Conservation (phyloP, 2,888 invertebrate species). For the Leucoptera coffeella region DNA sequence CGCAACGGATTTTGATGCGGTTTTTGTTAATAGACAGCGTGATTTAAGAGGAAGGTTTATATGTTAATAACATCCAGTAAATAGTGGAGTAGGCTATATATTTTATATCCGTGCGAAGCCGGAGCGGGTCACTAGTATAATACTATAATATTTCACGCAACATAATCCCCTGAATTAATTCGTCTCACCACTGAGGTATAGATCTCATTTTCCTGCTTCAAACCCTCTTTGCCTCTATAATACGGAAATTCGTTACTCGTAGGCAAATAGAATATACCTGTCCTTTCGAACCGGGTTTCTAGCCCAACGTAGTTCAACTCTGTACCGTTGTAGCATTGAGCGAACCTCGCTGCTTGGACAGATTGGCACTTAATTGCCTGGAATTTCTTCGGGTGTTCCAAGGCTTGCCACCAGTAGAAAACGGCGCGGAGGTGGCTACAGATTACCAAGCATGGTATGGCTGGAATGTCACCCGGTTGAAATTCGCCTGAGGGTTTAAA, state of each 20-base stretch:
- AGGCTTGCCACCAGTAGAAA: constrained; percentile 34
- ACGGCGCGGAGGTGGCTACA: constrained; percentile 28
- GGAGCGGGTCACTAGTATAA: too few species aligned
- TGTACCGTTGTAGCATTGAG: constrained; percentile 25
- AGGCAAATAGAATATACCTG: constrained; percentile 27
- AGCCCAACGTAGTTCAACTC: constrained; percentile 23
- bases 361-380: constrained; percentile 25
- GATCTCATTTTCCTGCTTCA: constrained; percentile 28
- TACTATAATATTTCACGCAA: constrained; percentile 9
- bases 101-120: too few species aligned
- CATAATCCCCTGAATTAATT: constrained; percentile 25
- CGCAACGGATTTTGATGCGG: too few species aligned
- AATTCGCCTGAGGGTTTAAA: too few species aligned
- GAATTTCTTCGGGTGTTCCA: constrained; percentile 35
- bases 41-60: too few species aligned
- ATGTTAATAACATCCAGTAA: too few species aligned
- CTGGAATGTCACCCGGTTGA: constrained; percentile 28
- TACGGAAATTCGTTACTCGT: constrained; percentile 35
- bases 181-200: constrained; percentile 15
- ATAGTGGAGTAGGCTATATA: too few species aligned
- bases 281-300: constrained; percentile 21
- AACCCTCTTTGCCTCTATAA: constrained; percentile 23
- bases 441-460: constrained; percentile 25
- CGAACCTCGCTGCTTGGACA: constrained; percentile 27
- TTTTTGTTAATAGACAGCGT: too few species aligned